These are phyloP conservation scores for Ramphastos sulfuratus DNA, from an alignment of 2,113 vertebrate genomes.

Conservation along the genomic window DNA sequence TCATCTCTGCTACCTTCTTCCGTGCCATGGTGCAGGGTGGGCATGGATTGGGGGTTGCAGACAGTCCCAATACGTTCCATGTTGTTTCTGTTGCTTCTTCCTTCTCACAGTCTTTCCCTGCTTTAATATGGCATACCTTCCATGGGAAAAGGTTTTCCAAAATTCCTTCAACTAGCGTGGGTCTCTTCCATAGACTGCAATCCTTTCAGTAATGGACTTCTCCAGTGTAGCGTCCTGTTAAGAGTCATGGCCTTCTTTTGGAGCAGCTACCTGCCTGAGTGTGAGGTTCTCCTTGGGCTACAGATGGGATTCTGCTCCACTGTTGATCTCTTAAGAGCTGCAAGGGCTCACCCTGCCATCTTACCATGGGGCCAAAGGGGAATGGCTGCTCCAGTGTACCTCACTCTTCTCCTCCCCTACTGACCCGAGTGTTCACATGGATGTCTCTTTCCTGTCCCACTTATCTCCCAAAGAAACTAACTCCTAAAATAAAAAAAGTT, in stretches of 20 bases:
- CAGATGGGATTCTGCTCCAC: background rate
- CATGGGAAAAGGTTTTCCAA: background rate
- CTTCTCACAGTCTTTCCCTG: background rate
- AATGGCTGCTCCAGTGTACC: background rate
- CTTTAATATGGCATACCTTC: background rate
- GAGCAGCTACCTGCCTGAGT: background rate
- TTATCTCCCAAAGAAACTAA: background rate
- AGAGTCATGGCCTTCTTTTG: background rate
- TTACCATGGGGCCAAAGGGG: background rate
- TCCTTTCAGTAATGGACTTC: background rate
- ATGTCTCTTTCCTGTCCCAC: background rate
- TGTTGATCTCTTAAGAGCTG: background rate
- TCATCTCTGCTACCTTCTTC: background rate
- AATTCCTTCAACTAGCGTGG: background rate
- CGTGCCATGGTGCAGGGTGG: no score
- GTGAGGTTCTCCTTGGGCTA: background rate
- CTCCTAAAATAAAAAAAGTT: background rate
- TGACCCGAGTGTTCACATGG: background rate
- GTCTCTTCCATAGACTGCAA: background rate
- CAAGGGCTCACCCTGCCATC: background rate
- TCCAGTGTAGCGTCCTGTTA: background rate
- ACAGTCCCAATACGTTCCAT: background rate
- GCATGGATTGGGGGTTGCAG: background rate
- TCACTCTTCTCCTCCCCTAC: background rate
- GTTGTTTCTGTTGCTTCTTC: background rate